A percentile compares a stretch with the other conserved stretches of the same genome.
Conservation (phyloP, 2,113 vertebrate species). For the Tapirus terrestris region DNA sequence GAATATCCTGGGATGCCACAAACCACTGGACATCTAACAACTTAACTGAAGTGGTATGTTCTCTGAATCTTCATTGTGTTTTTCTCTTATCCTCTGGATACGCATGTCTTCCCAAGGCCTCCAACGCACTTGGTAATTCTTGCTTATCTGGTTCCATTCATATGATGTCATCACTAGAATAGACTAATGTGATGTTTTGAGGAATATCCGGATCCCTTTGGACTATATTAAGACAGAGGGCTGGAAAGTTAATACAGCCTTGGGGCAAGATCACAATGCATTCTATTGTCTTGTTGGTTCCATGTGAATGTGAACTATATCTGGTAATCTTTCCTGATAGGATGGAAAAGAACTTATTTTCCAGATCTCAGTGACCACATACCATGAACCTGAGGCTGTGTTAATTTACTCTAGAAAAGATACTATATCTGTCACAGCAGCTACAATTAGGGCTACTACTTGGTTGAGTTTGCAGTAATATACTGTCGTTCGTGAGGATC, state of each 20-base stretch:
- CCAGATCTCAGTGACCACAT: background rate
- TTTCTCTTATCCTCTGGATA: background rate
- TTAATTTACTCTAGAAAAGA: slow-evolving; percentile 2
- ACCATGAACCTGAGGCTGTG: background rate
- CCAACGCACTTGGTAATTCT: background rate
- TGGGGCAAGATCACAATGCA: background rate
- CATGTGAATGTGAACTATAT: background rate
- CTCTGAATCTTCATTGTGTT: background rate
- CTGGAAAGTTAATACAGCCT: background rate
- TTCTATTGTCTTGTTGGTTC: background rate
- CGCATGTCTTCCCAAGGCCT: background rate
- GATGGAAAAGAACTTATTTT: background rate
- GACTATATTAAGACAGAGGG: background rate
- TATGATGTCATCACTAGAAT: background rate
- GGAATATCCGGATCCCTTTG: background rate
- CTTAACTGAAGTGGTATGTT: background rate
- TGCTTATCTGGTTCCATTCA: slow-evolving; percentile 10
- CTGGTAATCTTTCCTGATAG: background rate
- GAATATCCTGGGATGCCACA: background rate
- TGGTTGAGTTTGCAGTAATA: background rate
- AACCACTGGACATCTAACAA: background rate
- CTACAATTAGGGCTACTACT: background rate
- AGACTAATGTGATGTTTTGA: background rate
- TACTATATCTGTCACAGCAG: background rate
- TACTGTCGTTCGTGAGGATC: background rate